A percentile compares a stretch with the other conserved stretches of the same genome.
Evolutionary conservation across 2,888 invertebrate genomes (phyloP).

Genomic region (Eilema sororculum): DNA sequence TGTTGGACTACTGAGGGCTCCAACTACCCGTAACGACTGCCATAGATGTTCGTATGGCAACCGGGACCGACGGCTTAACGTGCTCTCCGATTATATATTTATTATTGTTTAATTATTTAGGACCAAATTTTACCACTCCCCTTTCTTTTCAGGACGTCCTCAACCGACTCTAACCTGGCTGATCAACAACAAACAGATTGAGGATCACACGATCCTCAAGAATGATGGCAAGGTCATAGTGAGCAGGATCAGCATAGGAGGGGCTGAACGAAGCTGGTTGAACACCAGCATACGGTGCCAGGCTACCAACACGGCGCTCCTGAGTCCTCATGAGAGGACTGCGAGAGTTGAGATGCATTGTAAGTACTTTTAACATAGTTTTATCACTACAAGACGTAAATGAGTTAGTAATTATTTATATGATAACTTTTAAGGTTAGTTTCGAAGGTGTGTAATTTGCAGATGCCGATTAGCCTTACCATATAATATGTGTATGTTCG

Average conservation of each 20-base stretch:
- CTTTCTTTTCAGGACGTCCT: constrained; percentile 89
- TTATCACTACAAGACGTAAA: too few species aligned
- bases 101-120: too few species aligned
- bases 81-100: too few species aligned
- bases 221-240: constrained; percentile 91
- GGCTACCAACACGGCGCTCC: constrained; percentile 93
- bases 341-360: constrained; percentile 93
- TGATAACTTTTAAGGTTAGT: too few species aligned
- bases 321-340: constrained; percentile 92
- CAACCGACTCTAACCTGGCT: constrained; percentile 93
- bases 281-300: constrained; percentile 94
- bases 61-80: too few species aligned
- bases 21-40: too few species aligned
- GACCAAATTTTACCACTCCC: not conserved
- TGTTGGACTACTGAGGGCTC: too few species aligned
- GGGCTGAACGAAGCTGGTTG: constrained; percentile 91
- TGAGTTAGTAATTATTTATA: too few species aligned
- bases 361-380: constrained; percentile 82
- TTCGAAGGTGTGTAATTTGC: too few species aligned
- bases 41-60: too few species aligned
- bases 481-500: too few species aligned
- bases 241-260: constrained; percentile 91
- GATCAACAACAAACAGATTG: constrained; percentile 90
- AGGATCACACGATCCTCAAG: constrained; percentile 90
- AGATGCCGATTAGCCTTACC: too few species aligned